Percentiles rank a stretch among this genome's conserved stretches.
These are phyloP conservation scores for Hemichromis elongatus DNA, from an alignment of 2,113 vertebrate genomes.

Conservation along the genomic window DNA sequence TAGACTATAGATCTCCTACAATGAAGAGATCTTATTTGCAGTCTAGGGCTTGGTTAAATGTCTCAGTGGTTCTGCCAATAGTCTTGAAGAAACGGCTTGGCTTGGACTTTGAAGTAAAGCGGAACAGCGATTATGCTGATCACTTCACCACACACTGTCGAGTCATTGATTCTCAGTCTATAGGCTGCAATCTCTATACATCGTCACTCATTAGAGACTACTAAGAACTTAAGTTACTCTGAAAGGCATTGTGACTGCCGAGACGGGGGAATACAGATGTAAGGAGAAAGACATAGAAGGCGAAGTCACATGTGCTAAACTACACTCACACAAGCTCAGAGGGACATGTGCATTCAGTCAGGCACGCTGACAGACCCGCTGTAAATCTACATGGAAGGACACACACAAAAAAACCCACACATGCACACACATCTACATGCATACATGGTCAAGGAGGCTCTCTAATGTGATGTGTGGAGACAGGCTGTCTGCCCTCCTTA, in stretches of 20 bases:
- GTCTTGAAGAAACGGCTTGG: conserved; percentile 51
- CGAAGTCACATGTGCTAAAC: not conserved
- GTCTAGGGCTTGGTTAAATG: conserved; percentile 10
- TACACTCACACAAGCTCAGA: conserved; percentile 19
- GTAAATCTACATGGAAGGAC: conserved; percentile 11
- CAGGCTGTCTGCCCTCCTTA: conserved; percentile 61
- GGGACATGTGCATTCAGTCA: conserved; percentile 20
- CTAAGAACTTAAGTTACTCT: conserved; percentile 39
- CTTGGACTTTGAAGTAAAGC: conserved; percentile 54
- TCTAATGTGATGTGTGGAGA: conserved; percentile 55
- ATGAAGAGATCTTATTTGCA: conserved; percentile 30
- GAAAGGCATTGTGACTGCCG: conserved; percentile 21
- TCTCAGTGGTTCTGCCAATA: conserved; percentile 49
- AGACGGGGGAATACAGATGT: not conserved
- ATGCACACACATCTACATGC: conserved; percentile 5
- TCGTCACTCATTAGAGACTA: conserved; percentile 47
- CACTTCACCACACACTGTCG: conserved; percentile 56
- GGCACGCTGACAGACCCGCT: not conserved
- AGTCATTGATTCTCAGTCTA: conserved; percentile 63
- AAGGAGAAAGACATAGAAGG: not conserved
- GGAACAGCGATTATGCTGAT: conserved; percentile 52
- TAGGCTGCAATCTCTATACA: conserved; percentile 49
- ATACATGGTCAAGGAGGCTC: conserved; percentile 20
- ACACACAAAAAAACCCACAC: not conserved
- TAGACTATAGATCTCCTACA: not conserved